Percentiles rank a stretch among this genome's conserved stretches.
Conservation (phyloP, 1,140 invertebrate genomes). For the Brachionus rubens region DNA sequence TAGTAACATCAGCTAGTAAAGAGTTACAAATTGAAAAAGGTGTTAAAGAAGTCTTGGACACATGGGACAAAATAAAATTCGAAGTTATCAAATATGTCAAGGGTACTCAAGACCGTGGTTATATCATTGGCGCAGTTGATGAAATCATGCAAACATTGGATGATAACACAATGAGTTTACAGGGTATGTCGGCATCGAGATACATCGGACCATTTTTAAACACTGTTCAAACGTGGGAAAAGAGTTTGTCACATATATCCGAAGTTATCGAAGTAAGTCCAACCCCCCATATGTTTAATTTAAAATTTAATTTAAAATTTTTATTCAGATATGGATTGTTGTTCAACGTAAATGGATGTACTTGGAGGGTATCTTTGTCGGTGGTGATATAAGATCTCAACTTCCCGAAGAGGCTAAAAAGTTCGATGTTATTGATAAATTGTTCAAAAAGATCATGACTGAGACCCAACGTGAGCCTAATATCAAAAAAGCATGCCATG, state of each 20-base stretch:
- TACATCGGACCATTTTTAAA: conserved; percentile 80
- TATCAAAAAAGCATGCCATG: conserved; percentile 72
- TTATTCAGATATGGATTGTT: conserved; percentile 68
- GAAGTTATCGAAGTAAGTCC: conserved; percentile 65
- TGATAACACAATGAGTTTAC: conserved; percentile 81
- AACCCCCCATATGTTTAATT: no score
- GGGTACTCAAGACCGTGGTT: conserved; percentile 66
- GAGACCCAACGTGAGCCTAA: conserved; percentile 73
- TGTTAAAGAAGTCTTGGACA: conserved; percentile 70
- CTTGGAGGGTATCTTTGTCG: conserved; percentile 82
- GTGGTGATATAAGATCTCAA: conserved; percentile 77
- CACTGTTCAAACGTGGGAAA: conserved; percentile 78
- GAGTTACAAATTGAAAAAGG: conserved; percentile 81
- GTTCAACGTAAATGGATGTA: conserved; percentile 84
- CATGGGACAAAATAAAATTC: conserved; percentile 72
- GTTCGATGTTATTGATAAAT: conserved; percentile 80
- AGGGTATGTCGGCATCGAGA: conserved; percentile 82
- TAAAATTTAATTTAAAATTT: background rate
- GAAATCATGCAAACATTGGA: conserved; percentile 76
- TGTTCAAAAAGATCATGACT: conserved; percentile 75
- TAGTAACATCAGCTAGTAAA: conserved; percentile 80
- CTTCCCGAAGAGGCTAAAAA: conserved; percentile 79
- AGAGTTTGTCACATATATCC: conserved; percentile 71
- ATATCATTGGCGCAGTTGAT: conserved; percentile 74
- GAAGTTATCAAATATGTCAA: conserved; percentile 65